These are phyloP conservation scores for Callyntrura sp. DNA, from an alignment of 2,888 invertebrate genomes.

Conservation along the genomic window DNA sequence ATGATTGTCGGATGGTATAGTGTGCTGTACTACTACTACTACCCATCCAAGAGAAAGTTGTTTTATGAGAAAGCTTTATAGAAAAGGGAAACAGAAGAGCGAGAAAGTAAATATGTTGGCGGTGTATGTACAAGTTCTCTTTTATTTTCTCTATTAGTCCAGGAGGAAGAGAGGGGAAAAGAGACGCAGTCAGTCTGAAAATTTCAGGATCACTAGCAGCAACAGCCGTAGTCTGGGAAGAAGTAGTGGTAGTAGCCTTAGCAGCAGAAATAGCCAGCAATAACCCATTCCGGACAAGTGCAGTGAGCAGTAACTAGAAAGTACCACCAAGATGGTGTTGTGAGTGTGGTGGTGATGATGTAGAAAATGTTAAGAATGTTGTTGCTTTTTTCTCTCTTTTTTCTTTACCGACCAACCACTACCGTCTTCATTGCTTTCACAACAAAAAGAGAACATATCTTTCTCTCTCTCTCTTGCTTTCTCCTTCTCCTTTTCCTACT, in stretches of 20 bases:
- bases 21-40: too few species aligned
- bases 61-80: neutral
- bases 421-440: too few species aligned
- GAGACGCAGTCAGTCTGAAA: conserved; percentile 26
- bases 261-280: neutral
- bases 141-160: neutral
- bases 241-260: too few species aligned
- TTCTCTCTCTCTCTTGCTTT: neutral
- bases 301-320: neutral
- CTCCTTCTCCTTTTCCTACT: neutral
- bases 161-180: neutral
- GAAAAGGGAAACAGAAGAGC: neutral
- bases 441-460: neutral
- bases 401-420: neutral
- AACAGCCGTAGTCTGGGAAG: neutral
- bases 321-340: neutral
- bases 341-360: conserved; percentile 1
- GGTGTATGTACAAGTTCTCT: too few species aligned
- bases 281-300: neutral
- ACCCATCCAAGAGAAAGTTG: neutral
- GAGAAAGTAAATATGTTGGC: neutral
- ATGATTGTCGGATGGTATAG: neutral
- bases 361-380: conserved; percentile 17
- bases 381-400: neutral
- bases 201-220: neutral